Evolutionary conservation across 2,888 invertebrate species (phyloP), one percentile per base, ranked within the genome.

Genomic region (Scrobipalpa costella): DNA sequence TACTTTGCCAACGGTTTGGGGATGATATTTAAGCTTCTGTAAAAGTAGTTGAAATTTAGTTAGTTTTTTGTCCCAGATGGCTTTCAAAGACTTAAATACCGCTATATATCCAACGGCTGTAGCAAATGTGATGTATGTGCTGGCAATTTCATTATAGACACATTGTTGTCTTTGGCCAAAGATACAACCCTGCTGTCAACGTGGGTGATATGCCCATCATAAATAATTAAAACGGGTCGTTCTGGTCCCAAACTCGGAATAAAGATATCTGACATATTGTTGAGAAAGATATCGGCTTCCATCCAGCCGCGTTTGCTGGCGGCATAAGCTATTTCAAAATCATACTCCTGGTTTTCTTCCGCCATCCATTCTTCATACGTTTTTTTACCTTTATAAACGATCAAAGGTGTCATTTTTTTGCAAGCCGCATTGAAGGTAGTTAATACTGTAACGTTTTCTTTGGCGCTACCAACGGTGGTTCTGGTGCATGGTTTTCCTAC

Each of bases 341-440:
- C 66, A 36, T 64, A 62, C 1, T n/a, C 19, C 5, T 13, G 33
- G 59, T 49, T 7, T 2, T 50, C 13, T n/a, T 55, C 33, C 17
- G 36, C 33, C 47, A 66, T 66, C 64, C 63, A 66, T 38, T 67
- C 7, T 36, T 72, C 65, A 40, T 64, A 72, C 11, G 69, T 44
- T 47, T 67, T 8, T 65, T 72, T 70, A 21, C 66, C 69, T 61
- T 70, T 68, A 34, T 60, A 71, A n/a, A 73, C 64, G 7, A 72
- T 69, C 34, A 73, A 65, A 55, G 73, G 71, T 0, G 38, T 2
- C 47, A 71, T 17, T 62, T 71, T 72, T 36, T 61, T 33, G 5
- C 69, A 71, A 11, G 47, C 61, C 1, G 69, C 73, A 64, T 67
- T 73, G 9, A 68, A 72, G 15, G 65, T 63, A n/a, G 71, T 65